Evolutionary conservation across 64 coral and sea anemone genomes (phyloP), one percentile per base, ranked within the genome.

Genomic region (Pocillopora verrucosa): DNA sequence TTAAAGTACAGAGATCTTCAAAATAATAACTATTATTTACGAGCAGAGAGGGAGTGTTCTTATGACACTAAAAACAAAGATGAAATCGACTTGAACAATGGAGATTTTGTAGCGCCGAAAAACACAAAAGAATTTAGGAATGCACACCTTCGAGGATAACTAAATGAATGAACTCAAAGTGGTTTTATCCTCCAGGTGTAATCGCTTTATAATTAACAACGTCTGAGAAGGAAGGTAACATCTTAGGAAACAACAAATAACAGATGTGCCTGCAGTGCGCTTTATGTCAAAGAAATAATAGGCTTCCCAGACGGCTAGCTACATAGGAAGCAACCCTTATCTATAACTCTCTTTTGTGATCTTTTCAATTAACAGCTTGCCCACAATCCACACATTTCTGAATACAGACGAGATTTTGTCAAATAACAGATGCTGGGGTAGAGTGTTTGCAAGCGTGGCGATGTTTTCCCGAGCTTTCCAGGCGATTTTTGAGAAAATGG

Each of bases 191-290:
- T 80, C 20, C 25, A n/a, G 3, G 51, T 62, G 24, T 16, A 62
- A 62, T 25, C 41, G 41, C 41, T 51, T 58, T 80, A 61, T 80
- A 80, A 61, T 80, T 80, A 61, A 80, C 30, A 62, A 59, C 78
- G 51, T 58, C 78, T 80, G 24, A 62, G 59, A 80, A 80, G 59
- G 65, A 34, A 17, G 41, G 36, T 56, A 80, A 34, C 57, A 61
- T 30, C 15, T 6, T 80, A 62, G 34, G 34, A 16, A 80, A 59
- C 19, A 79, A 79, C 77, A 60, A 30, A 77, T 19, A 56, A 77
- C 1, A 80, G 51, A 69, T 19, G 6, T 19, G 5, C 16, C 25
- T 15, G 11, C n/a, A 5, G 16, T 7, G 61, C 56, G 16, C 56
- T 19, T 15, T 24, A 45, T 70, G 37, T 45, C 35, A n/a, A 57